Evolutionary conservation across 1,140 invertebrate genomes (phyloP).

Genomic region (Diachasmimorpha longicaudata): DNA sequence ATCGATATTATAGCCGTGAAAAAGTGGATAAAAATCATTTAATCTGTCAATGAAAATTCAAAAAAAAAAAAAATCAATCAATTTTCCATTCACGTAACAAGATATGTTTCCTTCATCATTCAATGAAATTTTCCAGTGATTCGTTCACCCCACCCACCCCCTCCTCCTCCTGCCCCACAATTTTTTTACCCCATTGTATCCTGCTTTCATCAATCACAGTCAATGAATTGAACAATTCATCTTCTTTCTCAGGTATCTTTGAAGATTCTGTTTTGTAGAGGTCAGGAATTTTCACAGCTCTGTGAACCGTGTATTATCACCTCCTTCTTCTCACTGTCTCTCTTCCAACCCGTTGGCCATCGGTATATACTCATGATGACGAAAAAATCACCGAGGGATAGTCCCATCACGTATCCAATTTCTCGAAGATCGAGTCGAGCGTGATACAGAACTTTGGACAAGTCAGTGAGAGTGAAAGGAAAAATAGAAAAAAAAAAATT

Average conservation of each 20-base stretch:
- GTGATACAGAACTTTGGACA: slow-evolving; percentile 47
- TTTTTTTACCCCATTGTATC: too few species aligned
- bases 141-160: too few species aligned
- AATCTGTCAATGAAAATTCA: too few species aligned
- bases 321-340: too few species aligned
- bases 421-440: slow-evolving; percentile 52
- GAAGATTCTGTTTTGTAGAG: background rate
- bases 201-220: background rate
- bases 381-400: slow-evolving; percentile 39
- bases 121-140: too few species aligned
- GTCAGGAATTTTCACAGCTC: slow-evolving; percentile 4
- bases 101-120: too few species aligned
- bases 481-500: slow-evolving; percentile 6
- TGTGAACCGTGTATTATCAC: slow-evolving; percentile 12
- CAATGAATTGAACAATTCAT: background rate
- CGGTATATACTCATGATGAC: slow-evolving; percentile 42
- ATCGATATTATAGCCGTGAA: background rate
- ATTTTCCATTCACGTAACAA: too few species aligned
- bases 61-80: background rate
- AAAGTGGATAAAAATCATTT: background rate
- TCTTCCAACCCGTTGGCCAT: slow-evolving; percentile 20
- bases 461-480: slow-evolving; percentile 15
- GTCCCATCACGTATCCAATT: slow-evolving; percentile 61
- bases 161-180: too few species aligned
- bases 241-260: background rate